These are phyloP conservation scores for Scrobipalpa costella DNA, from an alignment of 2,888 invertebrate genomes.

Conservation along the genomic window DNA sequence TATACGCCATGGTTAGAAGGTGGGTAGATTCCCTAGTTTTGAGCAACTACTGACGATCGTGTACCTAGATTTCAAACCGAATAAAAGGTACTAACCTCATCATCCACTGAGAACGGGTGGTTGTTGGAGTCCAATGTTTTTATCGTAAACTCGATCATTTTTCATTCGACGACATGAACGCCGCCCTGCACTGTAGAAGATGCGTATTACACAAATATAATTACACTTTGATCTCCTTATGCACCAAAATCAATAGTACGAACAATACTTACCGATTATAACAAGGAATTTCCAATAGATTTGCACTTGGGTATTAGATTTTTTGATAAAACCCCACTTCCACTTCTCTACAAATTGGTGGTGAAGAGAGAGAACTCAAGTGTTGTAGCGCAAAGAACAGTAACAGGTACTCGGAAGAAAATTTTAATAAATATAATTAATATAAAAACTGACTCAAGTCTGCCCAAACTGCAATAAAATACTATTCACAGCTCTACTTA, in stretches of 20 bases:
- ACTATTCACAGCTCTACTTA: no score
- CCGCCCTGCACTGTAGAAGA: constrained; percentile 34
- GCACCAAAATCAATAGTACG: neutral
- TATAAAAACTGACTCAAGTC: no score
- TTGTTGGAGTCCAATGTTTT: constrained; percentile 95
- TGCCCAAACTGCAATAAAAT: no score
- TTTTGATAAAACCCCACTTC: constrained; percentile 17
- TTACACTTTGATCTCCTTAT: neutral
- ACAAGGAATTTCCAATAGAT: constrained; percentile 21
- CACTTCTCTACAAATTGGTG: constrained; percentile 2
- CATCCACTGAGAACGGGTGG: constrained; percentile 89
- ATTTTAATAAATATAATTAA: neutral
- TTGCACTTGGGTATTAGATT: constrained; percentile 8
- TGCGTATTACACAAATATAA: constrained; percentile 20
- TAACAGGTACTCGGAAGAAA: constrained; percentile 7
- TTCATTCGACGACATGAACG: constrained; percentile 50
- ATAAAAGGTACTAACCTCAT: constrained; percentile 86
- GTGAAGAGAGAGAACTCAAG: neutral
- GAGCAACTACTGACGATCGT: neutral
- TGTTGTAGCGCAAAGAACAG: neutral
- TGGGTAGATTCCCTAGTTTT: neutral
- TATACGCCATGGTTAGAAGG: neutral
- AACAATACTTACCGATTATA: constrained; percentile 19
- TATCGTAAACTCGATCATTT: constrained; percentile 91
- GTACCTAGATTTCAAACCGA: neutral